phyloP scores from a whole-genome alignment of 2,888 invertebrate genomes.

The Fissipunctia ypsillon region DNA sequence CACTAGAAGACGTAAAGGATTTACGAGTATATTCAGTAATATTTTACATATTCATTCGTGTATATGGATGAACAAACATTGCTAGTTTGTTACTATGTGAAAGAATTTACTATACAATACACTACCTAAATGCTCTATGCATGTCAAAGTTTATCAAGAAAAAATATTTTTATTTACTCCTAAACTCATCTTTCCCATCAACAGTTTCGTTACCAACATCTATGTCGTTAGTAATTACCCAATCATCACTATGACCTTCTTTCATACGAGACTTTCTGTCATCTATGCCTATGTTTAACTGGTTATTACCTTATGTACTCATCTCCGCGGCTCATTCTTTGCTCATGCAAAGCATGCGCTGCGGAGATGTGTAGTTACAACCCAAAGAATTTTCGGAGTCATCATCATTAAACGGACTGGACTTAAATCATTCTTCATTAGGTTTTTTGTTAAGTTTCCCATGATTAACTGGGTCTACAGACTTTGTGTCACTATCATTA shows the following conservation, averaged over 20 bases:
- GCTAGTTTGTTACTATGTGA: not conserved
- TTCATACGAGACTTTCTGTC: slow-evolving; percentile 46
- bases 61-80: not conserved
- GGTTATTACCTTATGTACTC: slow-evolving; percentile 75
- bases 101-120: not conserved
- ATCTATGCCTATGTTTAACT: slow-evolving; percentile 47
- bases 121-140: not conserved
- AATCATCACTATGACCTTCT: slow-evolving; percentile 37
- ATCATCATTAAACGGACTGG: slow-evolving; percentile 82
- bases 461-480: slow-evolving; percentile 63
- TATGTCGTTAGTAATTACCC: slow-evolving; percentile 31
- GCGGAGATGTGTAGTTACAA: too few relatives aligned
- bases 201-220: slow-evolving; percentile 3
- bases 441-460: slow-evolving; percentile 73
- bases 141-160: not conserved
- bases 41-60: slow-evolving; percentile 31
- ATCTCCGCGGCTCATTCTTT: slow-evolving; percentile 83
- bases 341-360: too few relatives aligned
- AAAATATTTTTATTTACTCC: not conserved
- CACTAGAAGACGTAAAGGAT: not conserved
- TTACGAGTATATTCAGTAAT: slow-evolving; percentile 20
- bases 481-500: slow-evolving; percentile 43
- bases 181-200: slow-evolving; percentile 8
- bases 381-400: slow-evolving; percentile 77
- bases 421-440: slow-evolving; percentile 72